Conservation (phyloP, 1,140 invertebrate species). For the Nixonia krombeini region DNA sequence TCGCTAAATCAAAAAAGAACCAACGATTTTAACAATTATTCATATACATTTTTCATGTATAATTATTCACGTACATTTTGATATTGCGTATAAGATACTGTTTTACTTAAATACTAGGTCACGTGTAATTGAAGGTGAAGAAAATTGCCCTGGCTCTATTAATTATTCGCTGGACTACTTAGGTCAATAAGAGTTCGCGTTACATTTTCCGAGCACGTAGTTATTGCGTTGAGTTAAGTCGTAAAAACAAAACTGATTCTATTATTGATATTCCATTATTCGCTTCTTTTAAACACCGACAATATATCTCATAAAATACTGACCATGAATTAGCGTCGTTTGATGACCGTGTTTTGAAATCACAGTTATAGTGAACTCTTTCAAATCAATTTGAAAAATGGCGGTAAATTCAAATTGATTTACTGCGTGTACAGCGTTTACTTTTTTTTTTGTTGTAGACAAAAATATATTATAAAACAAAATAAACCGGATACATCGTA, state of each 20-base stretch:
- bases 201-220: conserved; percentile 7
- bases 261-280: no score
- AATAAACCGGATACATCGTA: conserved; percentile 24
- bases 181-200: conserved; percentile 7
- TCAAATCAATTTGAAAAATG: no score
- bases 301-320: no score
- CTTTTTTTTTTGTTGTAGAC: not conserved
- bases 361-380: no score
- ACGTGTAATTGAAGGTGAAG: conserved; percentile 14
- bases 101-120: not conserved
- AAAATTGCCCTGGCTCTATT: conserved; percentile 14
- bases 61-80: not conserved
- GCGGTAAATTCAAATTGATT: no score
- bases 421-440: no score
- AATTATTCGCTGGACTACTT: conserved; percentile 9
- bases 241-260: not conserved
- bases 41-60: no score
- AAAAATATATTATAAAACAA: conserved; percentile 7
- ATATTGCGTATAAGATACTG: not conserved
- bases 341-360: no score
- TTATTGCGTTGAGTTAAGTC: not conserved
- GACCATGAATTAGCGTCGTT: no score
- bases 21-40: no score
- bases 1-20: conserved; percentile 1
- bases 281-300: no score